phyloP scores from a whole-genome alignment of 2,797 vertebrate genomes.

The Cygnus olor region DNA sequence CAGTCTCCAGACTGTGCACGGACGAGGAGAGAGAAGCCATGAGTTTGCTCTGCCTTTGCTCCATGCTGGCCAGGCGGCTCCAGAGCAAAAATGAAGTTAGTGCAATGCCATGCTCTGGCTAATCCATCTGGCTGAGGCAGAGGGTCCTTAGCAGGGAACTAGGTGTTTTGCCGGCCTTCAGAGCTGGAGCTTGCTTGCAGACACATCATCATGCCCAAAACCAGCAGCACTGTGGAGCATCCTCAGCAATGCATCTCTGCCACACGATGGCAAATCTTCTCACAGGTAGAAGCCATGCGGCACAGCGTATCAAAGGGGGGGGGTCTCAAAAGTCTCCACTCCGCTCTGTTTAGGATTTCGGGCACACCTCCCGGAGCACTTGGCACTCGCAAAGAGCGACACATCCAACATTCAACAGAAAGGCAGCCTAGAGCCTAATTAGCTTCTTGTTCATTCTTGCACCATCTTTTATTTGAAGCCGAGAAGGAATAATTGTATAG shows the following conservation, averaged over 20 bases:
- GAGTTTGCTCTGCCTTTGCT: background rate
- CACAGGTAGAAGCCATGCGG: background rate
- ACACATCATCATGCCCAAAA: background rate
- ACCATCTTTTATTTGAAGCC: conserved; percentile 67
- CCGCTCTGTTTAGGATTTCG: background rate
- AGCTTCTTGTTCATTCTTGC: conserved; percentile 62
- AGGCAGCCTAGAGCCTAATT: conserved; percentile 61
- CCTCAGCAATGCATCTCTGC: background rate
- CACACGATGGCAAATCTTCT: fast-evolving
- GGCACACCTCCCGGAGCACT: conserved; percentile 37
- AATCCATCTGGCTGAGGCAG: background rate
- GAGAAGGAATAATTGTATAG: conserved; percentile 59
- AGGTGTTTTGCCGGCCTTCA: background rate
- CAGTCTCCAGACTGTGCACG: background rate
- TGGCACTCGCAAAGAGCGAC: background rate
- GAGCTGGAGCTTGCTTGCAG: background rate
- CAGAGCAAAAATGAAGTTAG: background rate
- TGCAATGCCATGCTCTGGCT: background rate
- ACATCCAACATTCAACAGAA: conserved; percentile 51
- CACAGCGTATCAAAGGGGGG: background rate
- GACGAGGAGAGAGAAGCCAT: background rate
- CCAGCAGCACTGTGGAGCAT: background rate
- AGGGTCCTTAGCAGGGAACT: background rate
- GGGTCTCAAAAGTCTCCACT: background rate
- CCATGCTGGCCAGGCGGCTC: background rate